Base-by-base conservation (phyloP, 1,140 invertebrate genomes). In the Papilio glaucus region DNA sequence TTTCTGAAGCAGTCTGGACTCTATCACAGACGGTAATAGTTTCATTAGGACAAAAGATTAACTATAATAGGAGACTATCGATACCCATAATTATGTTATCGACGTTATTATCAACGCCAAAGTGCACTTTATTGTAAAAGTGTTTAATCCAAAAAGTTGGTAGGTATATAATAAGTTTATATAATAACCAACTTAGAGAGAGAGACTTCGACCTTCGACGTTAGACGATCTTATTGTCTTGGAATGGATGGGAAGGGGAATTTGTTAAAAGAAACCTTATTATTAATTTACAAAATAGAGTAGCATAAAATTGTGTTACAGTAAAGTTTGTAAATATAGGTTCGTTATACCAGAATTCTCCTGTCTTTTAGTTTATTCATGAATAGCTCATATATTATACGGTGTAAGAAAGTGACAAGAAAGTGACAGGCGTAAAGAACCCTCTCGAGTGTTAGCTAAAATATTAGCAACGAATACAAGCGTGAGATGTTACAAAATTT, bases 401-500 rank as follows among this genome's bases (percentile, higher is more conserved):
- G 49, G 21, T 57, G 1, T 57, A 24, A 57, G 49, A 57, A 57
- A 57, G 21, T 57, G 49, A 57, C 49, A 57, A 57, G 49, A 18
- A 57, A 57, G 18, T 57, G 49, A 57, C 49, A 57, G 21, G 49
- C 49, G 21, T 57, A 57, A 57, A 26, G 49, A 24, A 24, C 9
- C 49, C 49, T 57, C 49, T 33, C 29, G 29, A 33, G 29, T 33
- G 29, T 33, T 33, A 2, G 21, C 49, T 57, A 57, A 57, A 57
- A 57, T 57, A 57, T 57, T 57, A 57, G 21, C 49, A 53, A 10
- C 21, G 21, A 24, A 53, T 6, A 33, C 18, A 57, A 57, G 49
- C 49, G 49, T 12, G n/a, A 57, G 49, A 57, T 57, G 49, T 24
- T 57, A 24, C 49, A 57, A 26, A 57, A 57, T 57, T 26, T 49